Evolutionary conservation across 2,888 invertebrate species (phyloP).

Genomic region (Sphaerophoria rueppellii): DNA sequence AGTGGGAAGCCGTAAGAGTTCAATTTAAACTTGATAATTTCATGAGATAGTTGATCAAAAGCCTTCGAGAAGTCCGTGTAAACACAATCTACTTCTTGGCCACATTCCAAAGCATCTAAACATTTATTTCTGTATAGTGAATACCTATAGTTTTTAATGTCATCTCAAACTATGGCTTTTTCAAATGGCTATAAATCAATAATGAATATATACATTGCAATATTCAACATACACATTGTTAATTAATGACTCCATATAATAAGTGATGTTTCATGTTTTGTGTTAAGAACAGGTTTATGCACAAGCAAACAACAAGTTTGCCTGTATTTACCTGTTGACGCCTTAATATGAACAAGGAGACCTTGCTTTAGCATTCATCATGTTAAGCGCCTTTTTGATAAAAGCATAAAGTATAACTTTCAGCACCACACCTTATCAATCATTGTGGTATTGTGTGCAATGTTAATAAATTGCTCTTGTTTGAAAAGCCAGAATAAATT

Average conservation of each 20-base stretch:
- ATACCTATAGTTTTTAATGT: too few relatives aligned
- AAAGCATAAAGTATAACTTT: constrained; percentile 40
- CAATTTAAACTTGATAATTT: too few relatives aligned
- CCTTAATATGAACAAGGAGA: constrained; percentile 5
- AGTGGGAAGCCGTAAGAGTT: too few relatives aligned
- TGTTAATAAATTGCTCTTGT: constrained; percentile 57
- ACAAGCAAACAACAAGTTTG: too few relatives aligned
- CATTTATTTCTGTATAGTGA: too few relatives aligned
- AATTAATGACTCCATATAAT: constrained; percentile 25
- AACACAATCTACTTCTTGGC: too few relatives aligned
- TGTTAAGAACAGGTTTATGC: background rate
- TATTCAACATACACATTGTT: background rate
- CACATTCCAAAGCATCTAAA: too few relatives aligned
- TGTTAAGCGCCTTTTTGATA: constrained; percentile 29
- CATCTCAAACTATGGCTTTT: background rate
- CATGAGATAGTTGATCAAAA: too few relatives aligned
- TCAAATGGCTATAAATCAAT: constrained; percentile 5
- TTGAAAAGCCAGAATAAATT: constrained; percentile 57
- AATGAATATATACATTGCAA: background rate
- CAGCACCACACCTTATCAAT: constrained; percentile 59
- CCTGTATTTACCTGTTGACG: constrained; percentile 31
- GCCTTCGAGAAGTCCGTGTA: too few relatives aligned
- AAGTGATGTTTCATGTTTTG: constrained; percentile 12
- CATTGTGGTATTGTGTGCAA: constrained; percentile 59
- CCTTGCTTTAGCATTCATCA: constrained; percentile 26